These are phyloP conservation scores for Hippocampus abdominalis DNA, from an alignment of 2,113 vertebrate genomes.

Conservation along the genomic window DNA sequence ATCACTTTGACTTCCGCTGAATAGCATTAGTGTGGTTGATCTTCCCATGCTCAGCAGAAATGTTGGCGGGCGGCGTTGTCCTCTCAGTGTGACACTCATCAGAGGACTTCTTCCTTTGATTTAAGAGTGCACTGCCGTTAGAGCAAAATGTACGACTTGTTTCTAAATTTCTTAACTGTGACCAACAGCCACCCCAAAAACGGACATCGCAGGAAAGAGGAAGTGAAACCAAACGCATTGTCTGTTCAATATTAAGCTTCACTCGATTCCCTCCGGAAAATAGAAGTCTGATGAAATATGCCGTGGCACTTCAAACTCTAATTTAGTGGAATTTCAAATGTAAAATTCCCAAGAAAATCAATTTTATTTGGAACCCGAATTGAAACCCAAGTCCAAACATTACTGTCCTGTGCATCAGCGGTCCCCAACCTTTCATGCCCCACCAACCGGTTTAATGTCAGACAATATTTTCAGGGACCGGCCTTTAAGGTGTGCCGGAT, in stretches of 20 bases:
- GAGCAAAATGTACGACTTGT: background rate
- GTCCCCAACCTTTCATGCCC: no score
- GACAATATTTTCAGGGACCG: no score
- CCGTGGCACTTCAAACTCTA: background rate
- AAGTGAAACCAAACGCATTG: slow-evolving; percentile 13
- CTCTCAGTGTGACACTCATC: background rate
- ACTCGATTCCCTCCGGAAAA: background rate
- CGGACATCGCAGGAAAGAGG: slow-evolving; percentile 20
- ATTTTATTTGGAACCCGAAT: no score
- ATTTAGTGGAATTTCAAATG: no score
- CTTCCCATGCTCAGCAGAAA: background rate
- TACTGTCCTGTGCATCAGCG: no score
- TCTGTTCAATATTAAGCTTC: slow-evolving; percentile 16
- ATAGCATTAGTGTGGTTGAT: background rate
- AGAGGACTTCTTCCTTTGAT: background rate
- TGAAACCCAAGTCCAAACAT: no score
- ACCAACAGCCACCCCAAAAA: slow-evolving; percentile 23
- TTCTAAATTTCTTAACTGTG: background rate
- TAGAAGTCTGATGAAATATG: background rate
- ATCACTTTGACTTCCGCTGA: background rate
- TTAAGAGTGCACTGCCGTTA: background rate
- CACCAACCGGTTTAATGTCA: no score
- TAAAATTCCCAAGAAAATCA: no score
- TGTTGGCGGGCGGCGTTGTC: background rate
- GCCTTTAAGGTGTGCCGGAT: no score